phyloP scores from a whole-genome alignment of 2,888 invertebrate genomes.

The Polylopha cassiicola region DNA sequence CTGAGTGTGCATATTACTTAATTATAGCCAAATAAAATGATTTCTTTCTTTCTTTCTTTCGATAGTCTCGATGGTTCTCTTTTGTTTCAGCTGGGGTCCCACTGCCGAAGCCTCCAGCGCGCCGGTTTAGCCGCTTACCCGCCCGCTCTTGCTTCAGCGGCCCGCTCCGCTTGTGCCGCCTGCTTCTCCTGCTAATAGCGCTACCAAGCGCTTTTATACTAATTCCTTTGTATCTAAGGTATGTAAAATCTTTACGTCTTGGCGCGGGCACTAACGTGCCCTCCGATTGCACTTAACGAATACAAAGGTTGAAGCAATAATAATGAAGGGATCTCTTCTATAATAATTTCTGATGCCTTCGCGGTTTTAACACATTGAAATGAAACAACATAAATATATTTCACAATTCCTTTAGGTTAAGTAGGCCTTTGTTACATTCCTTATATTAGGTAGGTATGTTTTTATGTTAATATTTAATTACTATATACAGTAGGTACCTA shows the following conservation, averaged over 20 bases:
- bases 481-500: no score
- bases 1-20: no score
- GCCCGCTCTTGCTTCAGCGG: conserved; percentile 58
- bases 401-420: no score
- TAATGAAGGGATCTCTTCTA: no score
- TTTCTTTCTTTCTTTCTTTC: no score
- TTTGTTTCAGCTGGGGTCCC: conserved; percentile 36
- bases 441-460: no score
- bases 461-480: no score
- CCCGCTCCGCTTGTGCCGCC: conserved; percentile 78
- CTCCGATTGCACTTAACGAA: background rate
- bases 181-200: conserved; percentile 79
- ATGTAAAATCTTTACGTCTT: conserved; percentile 22
- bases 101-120: conserved; percentile 26
- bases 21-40: no score
- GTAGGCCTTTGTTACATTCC: no score
- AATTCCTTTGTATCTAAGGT: conserved; percentile 83
- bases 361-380: no score
- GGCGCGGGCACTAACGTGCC: background rate
- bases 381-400: no score
- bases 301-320: background rate
- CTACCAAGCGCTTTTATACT: conserved; percentile 82
- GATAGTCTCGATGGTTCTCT: background rate
- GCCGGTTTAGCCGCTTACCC: conserved; percentile 38
- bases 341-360: no score